These are phyloP conservation scores for Rhimphoctona megacephalus DNA, from an alignment of 2,888 invertebrate species.

Conservation along the genomic window DNA sequence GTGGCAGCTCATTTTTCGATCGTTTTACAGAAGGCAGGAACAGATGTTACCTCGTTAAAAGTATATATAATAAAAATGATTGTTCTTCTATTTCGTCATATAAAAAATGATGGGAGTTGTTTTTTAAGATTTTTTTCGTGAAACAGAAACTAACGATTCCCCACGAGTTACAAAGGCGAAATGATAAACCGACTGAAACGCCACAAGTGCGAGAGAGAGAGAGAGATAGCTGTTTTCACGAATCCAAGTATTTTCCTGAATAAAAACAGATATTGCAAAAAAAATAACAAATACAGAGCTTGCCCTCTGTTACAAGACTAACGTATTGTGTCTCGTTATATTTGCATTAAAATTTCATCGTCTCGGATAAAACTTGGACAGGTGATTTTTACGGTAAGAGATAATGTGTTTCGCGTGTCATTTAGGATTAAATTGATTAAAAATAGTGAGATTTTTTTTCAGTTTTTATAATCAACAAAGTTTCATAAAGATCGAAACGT, in stretches of 20 bases:
- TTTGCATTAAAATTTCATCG: neutral
- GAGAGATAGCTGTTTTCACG: neutral
- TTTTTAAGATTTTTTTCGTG: neutral
- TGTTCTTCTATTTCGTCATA: neutral
- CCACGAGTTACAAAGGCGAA: neutral
- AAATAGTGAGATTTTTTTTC: neutral
- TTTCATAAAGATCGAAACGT: neutral
- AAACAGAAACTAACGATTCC: neutral
- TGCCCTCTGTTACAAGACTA: too few relatives aligned
- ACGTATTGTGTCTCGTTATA: neutral
- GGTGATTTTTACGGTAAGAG: neutral
- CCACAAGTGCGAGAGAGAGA: neutral
- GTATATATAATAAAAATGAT: neutral
- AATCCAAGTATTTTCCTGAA: neutral
- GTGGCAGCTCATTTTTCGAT: constrained; percentile 1
- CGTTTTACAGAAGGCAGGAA: neutral
- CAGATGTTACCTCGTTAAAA: neutral
- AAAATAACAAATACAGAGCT: neutral
- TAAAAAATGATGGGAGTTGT: neutral
- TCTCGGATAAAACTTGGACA: neutral
- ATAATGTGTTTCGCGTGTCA: neutral
- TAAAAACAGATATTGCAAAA: neutral
- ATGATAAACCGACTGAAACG: neutral
- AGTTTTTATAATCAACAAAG: neutral
- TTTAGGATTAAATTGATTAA: neutral